Conservation (phyloP, 2,113 vertebrate genomes). For the Oxyura jamaicensis region DNA sequence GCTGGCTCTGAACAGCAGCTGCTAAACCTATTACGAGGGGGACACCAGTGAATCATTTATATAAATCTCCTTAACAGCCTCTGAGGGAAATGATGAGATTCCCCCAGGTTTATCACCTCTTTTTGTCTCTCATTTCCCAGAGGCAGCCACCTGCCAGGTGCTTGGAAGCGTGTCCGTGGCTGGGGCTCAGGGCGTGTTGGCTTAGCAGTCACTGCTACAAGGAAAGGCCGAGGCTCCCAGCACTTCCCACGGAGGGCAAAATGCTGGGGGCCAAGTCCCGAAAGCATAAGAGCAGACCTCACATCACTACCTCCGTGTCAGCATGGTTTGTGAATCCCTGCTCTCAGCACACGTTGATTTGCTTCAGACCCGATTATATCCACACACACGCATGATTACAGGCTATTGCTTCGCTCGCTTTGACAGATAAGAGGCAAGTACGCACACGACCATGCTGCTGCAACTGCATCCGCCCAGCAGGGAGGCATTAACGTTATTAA, state of each 20-base stretch:
- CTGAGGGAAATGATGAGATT: not conserved
- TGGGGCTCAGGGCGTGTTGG: not conserved
- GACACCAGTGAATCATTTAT: not conserved
- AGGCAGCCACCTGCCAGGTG: not conserved
- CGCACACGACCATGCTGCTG: not conserved
- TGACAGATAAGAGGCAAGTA: not conserved
- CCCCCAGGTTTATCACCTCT: not conserved
- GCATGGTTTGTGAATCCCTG: not conserved
- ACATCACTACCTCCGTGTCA: not conserved
- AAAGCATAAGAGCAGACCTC: not conserved
- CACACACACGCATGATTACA: accelerated
- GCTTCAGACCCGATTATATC: accelerated
- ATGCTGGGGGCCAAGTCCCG: not conserved
- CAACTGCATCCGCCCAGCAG: not conserved
- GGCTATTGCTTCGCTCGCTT: not conserved
- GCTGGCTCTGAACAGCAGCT: not conserved
- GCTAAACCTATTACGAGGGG: conserved; percentile 21
- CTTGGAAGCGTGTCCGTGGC: not conserved
- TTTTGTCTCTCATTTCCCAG: not conserved
- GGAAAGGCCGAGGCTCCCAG: not conserved
- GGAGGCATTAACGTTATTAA: not conserved
- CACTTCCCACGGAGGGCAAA: not conserved
- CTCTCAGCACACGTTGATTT: not conserved
- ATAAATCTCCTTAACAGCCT: not conserved
- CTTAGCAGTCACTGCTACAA: accelerated